phyloP scores from a whole-genome alignment of 2,888 invertebrate genomes.

The Epirrhoe tristata region DNA sequence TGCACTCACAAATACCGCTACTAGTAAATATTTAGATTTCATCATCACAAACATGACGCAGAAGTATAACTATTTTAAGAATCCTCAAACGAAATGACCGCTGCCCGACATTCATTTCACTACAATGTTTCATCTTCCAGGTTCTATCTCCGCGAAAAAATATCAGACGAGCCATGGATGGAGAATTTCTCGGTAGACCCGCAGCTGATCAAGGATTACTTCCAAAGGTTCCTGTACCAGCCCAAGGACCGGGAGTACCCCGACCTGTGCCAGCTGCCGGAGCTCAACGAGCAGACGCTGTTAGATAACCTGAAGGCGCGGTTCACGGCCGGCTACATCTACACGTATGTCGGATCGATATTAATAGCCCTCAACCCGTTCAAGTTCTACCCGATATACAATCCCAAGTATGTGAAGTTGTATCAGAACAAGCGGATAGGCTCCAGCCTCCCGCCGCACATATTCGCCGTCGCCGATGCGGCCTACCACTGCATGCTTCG shows the following conservation, averaged over 20 bases:
- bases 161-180: conserved; percentile 93
- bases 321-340: conserved; percentile 96
- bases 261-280: conserved; percentile 97
- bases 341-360: conserved; percentile 98
- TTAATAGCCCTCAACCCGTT: conserved; percentile 97
- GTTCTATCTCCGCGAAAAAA: conserved; percentile 95
- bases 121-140: conserved; percentile 71
- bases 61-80: conserved; percentile 67
- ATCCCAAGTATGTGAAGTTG: conserved; percentile 98
- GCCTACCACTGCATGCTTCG: conserved; percentile 98
- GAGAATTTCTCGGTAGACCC: conserved; percentile 96
- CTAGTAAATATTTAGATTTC: conserved; percentile 62
- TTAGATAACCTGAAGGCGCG: conserved; percentile 95
- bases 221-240: conserved; percentile 95
- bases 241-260: conserved; percentile 97
- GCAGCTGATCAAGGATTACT: conserved; percentile 96
- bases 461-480: conserved; percentile 97
- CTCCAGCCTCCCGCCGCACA: conserved; percentile 97
- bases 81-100: conserved; percentile 33
- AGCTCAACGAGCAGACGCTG: conserved; percentile 96
- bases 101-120: conserved; percentile 33
- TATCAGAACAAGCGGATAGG: conserved; percentile 97
- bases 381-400: conserved; percentile 98
- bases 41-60: conserved; percentile 64
- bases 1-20: conserved; percentile 61